Evolutionary conservation across 2,888 invertebrate species (phyloP), one percentile per base, ranked within the genome.

Genomic region (Stenchaetothrips biformis): DNA sequence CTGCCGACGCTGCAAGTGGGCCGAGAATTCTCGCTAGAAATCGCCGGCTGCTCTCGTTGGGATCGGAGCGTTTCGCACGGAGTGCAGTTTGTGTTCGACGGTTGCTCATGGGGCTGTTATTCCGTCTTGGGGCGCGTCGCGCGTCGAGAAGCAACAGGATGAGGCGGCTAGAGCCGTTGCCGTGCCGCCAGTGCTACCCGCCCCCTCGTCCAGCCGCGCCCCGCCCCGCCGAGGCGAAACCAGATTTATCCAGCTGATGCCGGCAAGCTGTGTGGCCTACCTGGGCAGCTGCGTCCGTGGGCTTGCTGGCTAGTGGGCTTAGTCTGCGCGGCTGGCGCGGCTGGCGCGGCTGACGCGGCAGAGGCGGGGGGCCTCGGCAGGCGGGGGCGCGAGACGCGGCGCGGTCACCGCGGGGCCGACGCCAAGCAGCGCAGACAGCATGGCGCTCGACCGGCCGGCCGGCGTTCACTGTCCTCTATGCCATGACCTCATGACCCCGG

Each of bases 151-250:
- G 67, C 67, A 74, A 74, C 67, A 74, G 67, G 59, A 59, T 16
- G 59, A 77, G 79, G 67, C 80, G 81, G 37, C 37, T 37, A 37
- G 37, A 37, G 37, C 37, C 48, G 80, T 53, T 48, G 78, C 80
- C 80, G 79, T 80, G 80, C 81, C 59, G 37, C 80, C 62, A 77
- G 48, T 37, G 3, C 18, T 79, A 27, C 25, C 49, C 80, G 59
- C 78, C 77, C 62, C 18, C 62, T 80, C 77, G 78, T 77, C 79
- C 80, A 59, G 79, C 80, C 82, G 81, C 53, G 53, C 53, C 82
- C 78, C 82, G 81, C 82, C 80, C 78, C 62, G 80, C 78, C 81
- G 80, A 78, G 79, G 80, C 79, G 37, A 37, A 80, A 81, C 78
- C 78, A 77, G 62, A 79, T 74, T 25, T 25, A 74, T 74, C 67